These are phyloP conservation scores for Megalonaias nervosa DNA, from an alignment of 1,140 invertebrate species.

Conservation along the genomic window DNA sequence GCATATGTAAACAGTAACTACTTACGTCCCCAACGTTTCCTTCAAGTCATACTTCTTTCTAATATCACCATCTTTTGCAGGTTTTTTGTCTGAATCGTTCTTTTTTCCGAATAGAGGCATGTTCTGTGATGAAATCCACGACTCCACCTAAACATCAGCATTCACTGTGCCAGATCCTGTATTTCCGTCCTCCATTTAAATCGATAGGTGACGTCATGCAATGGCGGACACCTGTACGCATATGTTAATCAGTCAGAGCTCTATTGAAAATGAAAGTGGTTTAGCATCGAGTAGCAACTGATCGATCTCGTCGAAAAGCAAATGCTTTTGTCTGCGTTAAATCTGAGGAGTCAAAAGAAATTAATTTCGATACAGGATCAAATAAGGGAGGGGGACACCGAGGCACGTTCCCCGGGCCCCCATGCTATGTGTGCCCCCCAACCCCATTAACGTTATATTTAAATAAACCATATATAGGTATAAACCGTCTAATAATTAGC, in stretches of 20 bases:
- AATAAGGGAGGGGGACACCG: too few species aligned
- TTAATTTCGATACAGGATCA: too few species aligned
- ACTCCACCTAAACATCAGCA: background rate
- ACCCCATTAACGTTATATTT: too few species aligned
- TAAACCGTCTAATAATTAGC: too few species aligned
- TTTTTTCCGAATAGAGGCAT: conserved; percentile 45
- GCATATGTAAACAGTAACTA: background rate
- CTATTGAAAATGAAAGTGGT: too few species aligned
- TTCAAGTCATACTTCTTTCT: conserved; percentile 43
- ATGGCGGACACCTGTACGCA: conserved; percentile 37
- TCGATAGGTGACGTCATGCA: conserved; percentile 34
- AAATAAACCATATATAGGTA: too few species aligned
- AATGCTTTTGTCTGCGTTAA: too few species aligned
- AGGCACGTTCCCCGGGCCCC: too few species aligned
- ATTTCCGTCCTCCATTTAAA: conserved; percentile 25
- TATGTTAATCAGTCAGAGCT: conserved; percentile 5
- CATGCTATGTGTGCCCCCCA: too few species aligned
- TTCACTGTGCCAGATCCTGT: conserved; percentile 19
- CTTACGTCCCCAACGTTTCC: conserved; percentile 44
- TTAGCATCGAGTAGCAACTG: too few species aligned
- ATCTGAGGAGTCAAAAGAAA: too few species aligned
- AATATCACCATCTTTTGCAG: conserved; percentile 35
- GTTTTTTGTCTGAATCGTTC: conserved; percentile 36
- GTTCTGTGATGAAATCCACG: conserved; percentile 1
- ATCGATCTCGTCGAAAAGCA: too few species aligned